phyloP scores from a whole-genome alignment of 2,797 vertebrate genomes.

The Falco berigora region DNA sequence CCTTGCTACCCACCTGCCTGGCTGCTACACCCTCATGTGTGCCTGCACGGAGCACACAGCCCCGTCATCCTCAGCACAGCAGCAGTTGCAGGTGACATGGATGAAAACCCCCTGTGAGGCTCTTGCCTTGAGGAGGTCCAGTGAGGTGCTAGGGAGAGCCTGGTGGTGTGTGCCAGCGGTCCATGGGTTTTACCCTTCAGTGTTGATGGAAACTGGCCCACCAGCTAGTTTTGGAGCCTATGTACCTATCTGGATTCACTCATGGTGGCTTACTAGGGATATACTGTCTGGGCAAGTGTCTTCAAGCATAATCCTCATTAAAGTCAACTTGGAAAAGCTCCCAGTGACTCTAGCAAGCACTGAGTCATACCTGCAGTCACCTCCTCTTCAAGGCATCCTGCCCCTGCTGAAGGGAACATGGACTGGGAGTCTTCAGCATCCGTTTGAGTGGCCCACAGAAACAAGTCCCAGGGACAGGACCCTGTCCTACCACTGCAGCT shows the following conservation, averaged over 20 bases:
- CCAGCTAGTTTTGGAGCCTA: neutral
- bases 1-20: neutral
- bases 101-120: neutral
- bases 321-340: neutral
- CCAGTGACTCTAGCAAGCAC: neutral
- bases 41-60: rapidly evolving
- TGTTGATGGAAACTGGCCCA: neutral
- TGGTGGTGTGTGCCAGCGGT: rapidly evolving
- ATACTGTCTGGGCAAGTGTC: neutral
- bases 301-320: neutral
- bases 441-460: neutral
- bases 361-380: neutral
- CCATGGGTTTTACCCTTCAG: neutral
- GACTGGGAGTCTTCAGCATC: neutral
- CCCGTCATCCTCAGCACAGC: rapidly evolving
- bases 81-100: neutral
- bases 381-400: neutral
- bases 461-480: neutral
- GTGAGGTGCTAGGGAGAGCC: neutral
- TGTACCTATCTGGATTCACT: neutral
- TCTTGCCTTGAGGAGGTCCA: neutral
- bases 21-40: rapidly evolving
- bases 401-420: neutral
- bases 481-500: neutral
- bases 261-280: neutral